These are phyloP conservation scores for Akabosia matsudoensis DNA, from an alignment of 1,140 invertebrate species.

Conservation along the genomic window DNA sequence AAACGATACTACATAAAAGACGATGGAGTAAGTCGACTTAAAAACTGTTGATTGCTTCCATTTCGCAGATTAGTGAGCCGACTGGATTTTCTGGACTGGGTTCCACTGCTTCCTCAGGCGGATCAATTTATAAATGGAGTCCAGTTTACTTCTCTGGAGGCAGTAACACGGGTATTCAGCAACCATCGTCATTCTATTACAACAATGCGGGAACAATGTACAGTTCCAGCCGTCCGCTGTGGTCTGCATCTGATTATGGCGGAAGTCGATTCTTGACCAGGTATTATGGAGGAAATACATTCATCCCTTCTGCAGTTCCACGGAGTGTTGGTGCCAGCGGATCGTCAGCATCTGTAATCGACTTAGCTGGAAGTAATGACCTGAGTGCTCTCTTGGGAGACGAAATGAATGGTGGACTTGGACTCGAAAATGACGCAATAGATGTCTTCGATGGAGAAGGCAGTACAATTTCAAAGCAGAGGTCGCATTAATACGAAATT, in stretches of 20 bases:
- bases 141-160: conserved; percentile 27
- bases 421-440: conserved; percentile 9
- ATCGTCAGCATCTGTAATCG: background rate
- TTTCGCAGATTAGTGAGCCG: background rate
- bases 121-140: conserved; percentile 31
- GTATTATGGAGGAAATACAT: background rate
- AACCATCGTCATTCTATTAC: background rate
- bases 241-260: background rate
- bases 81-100: background rate
- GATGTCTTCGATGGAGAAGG: background rate
- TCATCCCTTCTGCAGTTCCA: background rate
- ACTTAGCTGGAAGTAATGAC: conserved; percentile 8
- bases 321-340: background rate
- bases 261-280: background rate
- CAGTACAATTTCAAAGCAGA: background rate
- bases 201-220: background rate
- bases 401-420: conserved; percentile 1
- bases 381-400: conserved; percentile 2
- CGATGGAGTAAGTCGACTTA: background rate
- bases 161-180: background rate
- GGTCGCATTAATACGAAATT: background rate
- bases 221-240: background rate
- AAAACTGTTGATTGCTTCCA: background rate
- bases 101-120: background rate
- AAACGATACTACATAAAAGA: background rate